These are phyloP conservation scores for Phaonia tiefii DNA, from an alignment of 2,888 invertebrate genomes.

Conservation along the genomic window DNA sequence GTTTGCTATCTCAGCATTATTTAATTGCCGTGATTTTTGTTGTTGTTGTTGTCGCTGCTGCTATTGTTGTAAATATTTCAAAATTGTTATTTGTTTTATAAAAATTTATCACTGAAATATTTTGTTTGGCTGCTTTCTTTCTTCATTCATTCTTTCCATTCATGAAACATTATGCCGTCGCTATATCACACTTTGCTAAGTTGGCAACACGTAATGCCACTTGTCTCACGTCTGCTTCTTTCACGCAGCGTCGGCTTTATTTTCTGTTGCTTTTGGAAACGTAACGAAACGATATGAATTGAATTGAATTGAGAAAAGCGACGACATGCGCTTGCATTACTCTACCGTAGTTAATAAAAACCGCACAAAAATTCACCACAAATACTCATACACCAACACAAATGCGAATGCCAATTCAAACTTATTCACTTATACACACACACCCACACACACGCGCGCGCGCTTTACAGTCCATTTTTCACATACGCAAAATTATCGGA, in stretches of 20 bases:
- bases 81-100: conserved; percentile 12
- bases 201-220: not conserved
- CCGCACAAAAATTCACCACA: conserved; percentile 12
- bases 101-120: conserved; percentile 20
- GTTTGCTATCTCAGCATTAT: too few species aligned
- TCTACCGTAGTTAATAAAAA: conserved; percentile 6
- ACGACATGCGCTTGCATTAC: conserved; percentile 25
- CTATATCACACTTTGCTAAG: conserved; percentile 19
- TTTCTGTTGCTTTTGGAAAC: not conserved
- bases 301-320: not conserved
- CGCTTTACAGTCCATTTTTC: not conserved
- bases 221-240: not conserved
- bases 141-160: not conserved
- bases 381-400: not conserved
- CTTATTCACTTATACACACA: not conserved
- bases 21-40: too few species aligned
- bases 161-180: conserved; percentile 30
- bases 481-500: conserved; percentile 1
- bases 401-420: not conserved
- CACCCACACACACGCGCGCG: not conserved
- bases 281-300: conserved; percentile 2
- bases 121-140: not conserved
- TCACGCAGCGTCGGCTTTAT: conserved; percentile 26
- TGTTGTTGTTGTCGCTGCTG: too few species aligned
- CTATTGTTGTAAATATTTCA: too few species aligned